Base-by-base conservation (phyloP, 2,113 vertebrate genomes). In the Sialia sialis region DNA sequence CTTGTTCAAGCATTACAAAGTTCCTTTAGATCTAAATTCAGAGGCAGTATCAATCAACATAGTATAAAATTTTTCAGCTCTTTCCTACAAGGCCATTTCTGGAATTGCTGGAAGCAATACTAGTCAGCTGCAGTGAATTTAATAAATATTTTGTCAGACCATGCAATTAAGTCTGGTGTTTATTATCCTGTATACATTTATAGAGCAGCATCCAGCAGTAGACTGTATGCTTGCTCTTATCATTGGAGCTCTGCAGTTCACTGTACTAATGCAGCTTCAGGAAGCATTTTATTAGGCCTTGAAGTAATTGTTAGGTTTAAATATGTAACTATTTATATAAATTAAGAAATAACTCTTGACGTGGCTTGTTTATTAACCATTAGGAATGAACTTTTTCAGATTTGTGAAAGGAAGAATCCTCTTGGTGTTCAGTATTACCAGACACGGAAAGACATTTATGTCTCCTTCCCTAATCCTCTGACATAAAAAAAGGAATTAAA, bases 21-120 rank as follows among this genome's bases (percentile, higher is more conserved):
- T 74, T 96, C 78, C 93, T 95, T 84, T 17, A 29, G 25, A 25
- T 93, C 77, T 87, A 89, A 90, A 89, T 94, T 89, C 80, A 82
- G 84, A 87, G 44, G 39, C 36, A 55, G 17, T 44, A 92, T 86
- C 64, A 54, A 69, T 66, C 80, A 70, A 36, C 0, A 2, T 10
- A 52, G 20, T 17, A 38, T 23, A 67, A 34, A 81, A 59, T 29
- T 84, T 70, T 87, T 67, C 55, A 89, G 29, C 27, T 84, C 55
- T 84, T 89, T 94, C 54, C 41, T 84, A 60, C 70, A 52, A 52
- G 66, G 49, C 78, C 49, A 41, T 93, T 93, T 90, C 76, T 93
- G 68, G 66, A 94, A 72, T 82, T 85, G 77, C 56, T 89, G 56
- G 60, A 89, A 87, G 56, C 70, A 89, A 81, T 48, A 63, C 30